Evolutionary conservation across 2,797 vertebrate species (phyloP).

Genomic region (Mastacembelus armatus): DNA sequence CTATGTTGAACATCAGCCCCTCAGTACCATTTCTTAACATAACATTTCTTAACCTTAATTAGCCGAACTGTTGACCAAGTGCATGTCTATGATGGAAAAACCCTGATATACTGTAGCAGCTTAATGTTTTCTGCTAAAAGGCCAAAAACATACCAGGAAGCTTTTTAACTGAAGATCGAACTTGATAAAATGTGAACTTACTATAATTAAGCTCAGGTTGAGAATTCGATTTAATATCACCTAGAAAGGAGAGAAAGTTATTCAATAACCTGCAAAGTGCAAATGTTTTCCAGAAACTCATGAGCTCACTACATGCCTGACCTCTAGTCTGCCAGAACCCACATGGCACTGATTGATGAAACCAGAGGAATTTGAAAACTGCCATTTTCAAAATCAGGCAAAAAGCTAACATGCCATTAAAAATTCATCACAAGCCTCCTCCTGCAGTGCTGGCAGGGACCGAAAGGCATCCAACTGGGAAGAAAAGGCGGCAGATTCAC

Average conservation of each 20-base stretch:
- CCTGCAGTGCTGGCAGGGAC: conserved; percentile 8
- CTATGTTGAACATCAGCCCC: conserved; percentile 2
- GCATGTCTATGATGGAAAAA: conserved; percentile 14
- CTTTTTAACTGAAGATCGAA: conserved; percentile 4
- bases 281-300: conserved; percentile 30
- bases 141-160: conserved; percentile 23
- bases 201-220: conserved; percentile 14
- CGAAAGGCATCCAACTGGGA: conserved; percentile 7
- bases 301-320: conserved; percentile 22
- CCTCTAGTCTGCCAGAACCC: conserved; percentile 28
- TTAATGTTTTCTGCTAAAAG: not conserved
- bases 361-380: conserved; percentile 36
- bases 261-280: conserved; percentile 20
- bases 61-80: conserved; percentile 51
- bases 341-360: conserved; percentile 31
- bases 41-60: conserved; percentile 41
- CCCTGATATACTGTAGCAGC: not conserved
- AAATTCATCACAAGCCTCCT: not conserved
- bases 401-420: conserved; percentile 20
- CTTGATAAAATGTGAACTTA: conserved; percentile 11
- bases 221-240: no score
- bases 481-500: not conserved
- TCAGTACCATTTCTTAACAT: conserved; percentile 19
- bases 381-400: conserved; percentile 4
- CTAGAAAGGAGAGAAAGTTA: conserved; percentile 8